A percentile compares a stretch with the other conserved stretches of the same genome.
phyloP scores from a whole-genome alignment of 2,888 invertebrate genomes.

The Ceratothoa steindachneri region DNA sequence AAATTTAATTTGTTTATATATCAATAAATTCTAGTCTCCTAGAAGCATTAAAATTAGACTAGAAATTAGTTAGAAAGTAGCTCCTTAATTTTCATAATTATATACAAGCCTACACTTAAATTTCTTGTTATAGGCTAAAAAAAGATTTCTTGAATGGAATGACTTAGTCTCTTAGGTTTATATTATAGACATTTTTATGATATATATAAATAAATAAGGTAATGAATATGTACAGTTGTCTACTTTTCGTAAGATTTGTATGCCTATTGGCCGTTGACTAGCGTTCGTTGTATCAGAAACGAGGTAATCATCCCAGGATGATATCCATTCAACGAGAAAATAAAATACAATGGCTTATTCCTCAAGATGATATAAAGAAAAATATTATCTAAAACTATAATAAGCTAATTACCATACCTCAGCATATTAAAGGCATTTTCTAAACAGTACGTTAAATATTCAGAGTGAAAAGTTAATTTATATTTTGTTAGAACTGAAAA shows the following conservation, averaged over 20 bases:
- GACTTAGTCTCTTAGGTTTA: neutral
- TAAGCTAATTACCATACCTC: too few species aligned
- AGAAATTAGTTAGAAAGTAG: neutral
- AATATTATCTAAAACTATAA: too few species aligned
- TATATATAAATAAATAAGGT: neutral
- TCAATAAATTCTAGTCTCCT: neutral
- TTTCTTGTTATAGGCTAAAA: neutral
- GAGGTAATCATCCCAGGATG: conserved; percentile 6
- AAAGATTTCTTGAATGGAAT: neutral
- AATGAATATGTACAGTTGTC: neutral
- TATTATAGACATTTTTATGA: neutral
- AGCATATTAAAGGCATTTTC: too few species aligned
- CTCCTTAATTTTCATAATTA: neutral
- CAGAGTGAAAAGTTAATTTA: too few species aligned
- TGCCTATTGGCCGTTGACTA: conserved; percentile 18
- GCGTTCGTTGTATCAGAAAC: conserved; percentile 40
- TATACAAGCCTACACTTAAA: too few species aligned
- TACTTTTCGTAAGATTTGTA: neutral
- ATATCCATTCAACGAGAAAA: neutral
- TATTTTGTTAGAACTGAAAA: too few species aligned
- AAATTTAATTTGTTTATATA: conserved; percentile 12
- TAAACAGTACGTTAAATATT: too few species aligned
- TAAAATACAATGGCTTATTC: neutral
- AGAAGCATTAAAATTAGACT: neutral
- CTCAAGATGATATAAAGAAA: too few species aligned